These are phyloP conservation scores for Ptychodera flava DNA, from an alignment of 35 echinoderm and acorn worm genomes.

Conservation along the genomic window DNA sequence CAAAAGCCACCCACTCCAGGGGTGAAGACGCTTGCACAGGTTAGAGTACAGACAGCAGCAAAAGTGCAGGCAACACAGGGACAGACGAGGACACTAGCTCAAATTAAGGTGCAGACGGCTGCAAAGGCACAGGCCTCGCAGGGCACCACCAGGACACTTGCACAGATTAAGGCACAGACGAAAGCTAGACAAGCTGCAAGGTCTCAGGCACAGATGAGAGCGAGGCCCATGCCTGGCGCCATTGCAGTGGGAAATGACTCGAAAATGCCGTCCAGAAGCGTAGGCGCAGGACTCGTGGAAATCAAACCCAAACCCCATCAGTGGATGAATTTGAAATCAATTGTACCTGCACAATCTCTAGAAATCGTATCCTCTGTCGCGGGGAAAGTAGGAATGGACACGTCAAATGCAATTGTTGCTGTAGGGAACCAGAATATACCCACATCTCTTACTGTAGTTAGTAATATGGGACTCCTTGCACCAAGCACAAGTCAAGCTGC, in stretches of 20 bases:
- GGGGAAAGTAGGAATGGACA: background rate
- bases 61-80: slow-evolving; percentile 18
- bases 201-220: slow-evolving; percentile 36
- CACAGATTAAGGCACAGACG: slow-evolving; percentile 91
- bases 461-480: background rate
- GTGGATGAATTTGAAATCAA: slow-evolving; percentile 79
- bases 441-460: background rate
- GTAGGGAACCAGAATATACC: background rate
- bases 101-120: slow-evolving; percentile 86
- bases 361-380: background rate
- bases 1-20: background rate
- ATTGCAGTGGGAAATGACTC: background rate
- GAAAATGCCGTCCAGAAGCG: background rate
- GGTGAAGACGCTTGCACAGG: slow-evolving; percentile 9
- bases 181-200: slow-evolving; percentile 52
- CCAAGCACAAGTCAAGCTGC: background rate
- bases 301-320: slow-evolving; percentile 24
- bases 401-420: background rate
- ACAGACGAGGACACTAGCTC: slow-evolving; percentile 89
- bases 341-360: slow-evolving; percentile 44
- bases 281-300: background rate
- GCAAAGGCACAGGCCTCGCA: slow-evolving; percentile 51
- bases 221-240: background rate
- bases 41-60: slow-evolving; percentile 4
- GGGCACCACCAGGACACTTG: slow-evolving; percentile 74